Conservation (phyloP, 2,888 invertebrate species). For the Vandiemenella viatica region DNA sequence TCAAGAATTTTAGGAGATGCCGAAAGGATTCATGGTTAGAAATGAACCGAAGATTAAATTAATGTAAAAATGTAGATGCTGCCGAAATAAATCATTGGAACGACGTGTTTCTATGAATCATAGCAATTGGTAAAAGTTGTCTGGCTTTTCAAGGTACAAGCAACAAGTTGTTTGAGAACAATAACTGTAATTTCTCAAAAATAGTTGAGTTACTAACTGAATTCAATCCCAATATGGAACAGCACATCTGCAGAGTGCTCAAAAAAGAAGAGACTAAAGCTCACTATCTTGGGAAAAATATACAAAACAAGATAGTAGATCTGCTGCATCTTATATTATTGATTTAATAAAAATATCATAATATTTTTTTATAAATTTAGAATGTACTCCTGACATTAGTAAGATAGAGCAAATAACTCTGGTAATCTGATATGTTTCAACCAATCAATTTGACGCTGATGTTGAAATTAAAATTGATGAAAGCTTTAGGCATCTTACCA, state of each 20-base stretch:
- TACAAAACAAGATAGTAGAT: not conserved
- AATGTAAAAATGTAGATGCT: not conserved
- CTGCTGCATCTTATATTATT: not conserved
- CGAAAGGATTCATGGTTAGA: not conserved
- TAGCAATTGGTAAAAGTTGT: not conserved
- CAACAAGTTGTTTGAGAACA: too few relatives aligned
- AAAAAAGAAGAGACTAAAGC: conserved; percentile 2
- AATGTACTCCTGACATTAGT: conserved; percentile 1
- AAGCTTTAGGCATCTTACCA: not conserved
- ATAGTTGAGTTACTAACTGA: not conserved
- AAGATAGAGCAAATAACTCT: not conserved
- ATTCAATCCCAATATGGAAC: not conserved
- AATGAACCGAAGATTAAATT: not conserved
- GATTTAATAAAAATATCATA: not conserved
- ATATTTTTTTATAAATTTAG: not conserved
- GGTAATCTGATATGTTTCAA: not conserved
- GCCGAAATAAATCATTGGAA: conserved; percentile 1
- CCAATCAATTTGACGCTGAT: not conserved
- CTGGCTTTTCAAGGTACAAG: not conserved
- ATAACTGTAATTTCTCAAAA: too few relatives aligned
- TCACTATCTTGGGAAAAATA: conserved; percentile 1
- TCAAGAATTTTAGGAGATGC: too few relatives aligned
- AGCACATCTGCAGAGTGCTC: not conserved
- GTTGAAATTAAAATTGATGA: conserved; percentile 1
- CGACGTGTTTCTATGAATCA: not conserved